These are phyloP conservation scores for Porites lutea DNA, from an alignment of 64 coral and sea anemone genomes.

Conservation along the genomic window DNA sequence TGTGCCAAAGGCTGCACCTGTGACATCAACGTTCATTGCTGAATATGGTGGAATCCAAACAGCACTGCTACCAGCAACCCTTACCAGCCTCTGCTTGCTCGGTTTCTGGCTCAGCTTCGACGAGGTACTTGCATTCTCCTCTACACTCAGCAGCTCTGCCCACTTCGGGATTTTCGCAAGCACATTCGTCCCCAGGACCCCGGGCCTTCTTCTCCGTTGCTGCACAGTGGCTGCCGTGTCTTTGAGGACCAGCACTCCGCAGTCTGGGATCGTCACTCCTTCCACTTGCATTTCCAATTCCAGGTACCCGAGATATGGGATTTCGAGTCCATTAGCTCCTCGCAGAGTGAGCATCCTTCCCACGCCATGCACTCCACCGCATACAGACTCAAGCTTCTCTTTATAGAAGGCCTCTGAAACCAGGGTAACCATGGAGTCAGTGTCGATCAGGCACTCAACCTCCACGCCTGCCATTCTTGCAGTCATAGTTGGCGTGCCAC, in stretches of 20 bases:
- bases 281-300: neutral
- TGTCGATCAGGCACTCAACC: conserved; percentile 69
- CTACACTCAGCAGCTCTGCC: conserved; percentile 21
- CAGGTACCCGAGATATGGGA: conserved; percentile 61
- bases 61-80: neutral
- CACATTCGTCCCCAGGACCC: conserved; percentile 29
- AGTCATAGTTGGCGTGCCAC: conserved; percentile 52
- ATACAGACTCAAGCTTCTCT: conserved; percentile 26
- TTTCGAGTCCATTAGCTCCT: neutral
- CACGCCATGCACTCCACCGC: neutral
- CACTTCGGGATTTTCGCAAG: neutral
- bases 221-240: conserved; percentile 58
- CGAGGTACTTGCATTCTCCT: neutral
- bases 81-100: neutral
- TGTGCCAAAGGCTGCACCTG: conserved; percentile 24
- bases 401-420: conserved; percentile 58
- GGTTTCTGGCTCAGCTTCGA: neutral
- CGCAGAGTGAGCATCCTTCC: conserved; percentile 20
- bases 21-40: conserved; percentile 35
- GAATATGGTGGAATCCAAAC: conserved; percentile 23
- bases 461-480: conserved; percentile 47
- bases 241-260: conserved; percentile 51
- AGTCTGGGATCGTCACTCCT: conserved; percentile 45
- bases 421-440: conserved; percentile 68
- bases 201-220: neutral